phyloP scores from a whole-genome alignment of 2,888 invertebrate species.

The Chironomus tentans region DNA sequence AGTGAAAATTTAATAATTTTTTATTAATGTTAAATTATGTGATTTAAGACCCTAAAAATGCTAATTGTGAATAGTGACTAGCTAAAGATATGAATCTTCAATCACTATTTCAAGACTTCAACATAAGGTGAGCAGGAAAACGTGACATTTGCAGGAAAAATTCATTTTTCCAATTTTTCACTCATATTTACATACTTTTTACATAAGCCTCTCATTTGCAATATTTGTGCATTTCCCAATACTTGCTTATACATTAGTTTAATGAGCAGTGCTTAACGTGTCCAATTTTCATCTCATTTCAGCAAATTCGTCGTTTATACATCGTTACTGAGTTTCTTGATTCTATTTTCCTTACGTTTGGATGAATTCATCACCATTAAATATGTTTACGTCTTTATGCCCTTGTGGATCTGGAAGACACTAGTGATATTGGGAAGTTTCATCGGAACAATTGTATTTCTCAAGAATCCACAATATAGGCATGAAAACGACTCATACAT shows the following conservation, averaged over 20 bases:
- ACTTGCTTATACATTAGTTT: too few species aligned
- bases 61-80: background rate
- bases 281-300: too few species aligned
- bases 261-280: too few species aligned
- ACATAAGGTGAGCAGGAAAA: slow-evolving; percentile 61
- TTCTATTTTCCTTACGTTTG: slow-evolving; percentile 78
- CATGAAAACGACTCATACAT: slow-evolving; percentile 72
- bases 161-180: slow-evolving; percentile 23
- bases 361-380: slow-evolving; percentile 87
- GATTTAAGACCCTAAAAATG: background rate
- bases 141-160: slow-evolving; percentile 27
- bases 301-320: slow-evolving; percentile 97
- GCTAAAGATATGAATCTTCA: slow-evolving; percentile 66
- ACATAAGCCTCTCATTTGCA: background rate
- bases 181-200: background rate
- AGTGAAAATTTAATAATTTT: background rate
- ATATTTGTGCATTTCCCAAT: background rate
- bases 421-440: slow-evolving; percentile 41
- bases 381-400: slow-evolving; percentile 92
- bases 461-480: slow-evolving; percentile 89
- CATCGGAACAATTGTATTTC: slow-evolving; percentile 91
- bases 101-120: slow-evolving; percentile 82
- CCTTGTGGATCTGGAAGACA: slow-evolving; percentile 93
- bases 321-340: slow-evolving; percentile 84
- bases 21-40: background rate